These are phyloP conservation scores for Vollenhovia emeryi DNA, from an alignment of 1,140 invertebrate species.

Conservation along the genomic window DNA sequence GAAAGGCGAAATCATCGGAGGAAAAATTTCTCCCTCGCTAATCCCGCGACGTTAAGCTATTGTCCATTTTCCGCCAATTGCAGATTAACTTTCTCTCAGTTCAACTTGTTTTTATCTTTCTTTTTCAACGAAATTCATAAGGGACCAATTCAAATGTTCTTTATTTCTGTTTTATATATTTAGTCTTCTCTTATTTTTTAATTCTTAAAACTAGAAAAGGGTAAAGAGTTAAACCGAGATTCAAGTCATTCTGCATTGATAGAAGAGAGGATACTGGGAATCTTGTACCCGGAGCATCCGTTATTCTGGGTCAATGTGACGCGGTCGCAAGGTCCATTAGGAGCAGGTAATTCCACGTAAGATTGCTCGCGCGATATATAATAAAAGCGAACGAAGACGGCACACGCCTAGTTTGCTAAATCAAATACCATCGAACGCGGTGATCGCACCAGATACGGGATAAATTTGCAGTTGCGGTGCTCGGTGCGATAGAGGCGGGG, in stretches of 20 bases:
- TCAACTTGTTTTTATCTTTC: too few species aligned
- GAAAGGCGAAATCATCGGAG: background rate
- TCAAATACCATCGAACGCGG: slow-evolving; percentile 10
- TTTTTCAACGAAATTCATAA: too few species aligned
- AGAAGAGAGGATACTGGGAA: too few species aligned
- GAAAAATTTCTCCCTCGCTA: background rate
- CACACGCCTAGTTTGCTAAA: background rate
- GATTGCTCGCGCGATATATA: slow-evolving; percentile 13
- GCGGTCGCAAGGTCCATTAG: background rate
- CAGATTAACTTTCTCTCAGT: too few species aligned
- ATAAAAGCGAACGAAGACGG: slow-evolving; percentile 4
- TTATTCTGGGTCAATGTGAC: background rate
- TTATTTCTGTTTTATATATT: too few species aligned
- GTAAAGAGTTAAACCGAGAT: too few species aligned
- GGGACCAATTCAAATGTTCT: too few species aligned
- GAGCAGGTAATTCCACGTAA: background rate
- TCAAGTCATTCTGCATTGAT: too few species aligned
- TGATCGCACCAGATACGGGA: slow-evolving; percentile 9
- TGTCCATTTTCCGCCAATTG: too few species aligned
- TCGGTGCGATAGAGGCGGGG: background rate
- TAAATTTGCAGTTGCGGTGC: slow-evolving; percentile 5
- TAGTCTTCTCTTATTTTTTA: too few species aligned
- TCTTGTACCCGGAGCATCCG: background rate
- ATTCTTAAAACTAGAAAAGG: too few species aligned
- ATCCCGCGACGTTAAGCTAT: background rate